Base-by-base conservation (phyloP, 1,140 invertebrate genomes). In the Hormaphis cornu region DNA sequence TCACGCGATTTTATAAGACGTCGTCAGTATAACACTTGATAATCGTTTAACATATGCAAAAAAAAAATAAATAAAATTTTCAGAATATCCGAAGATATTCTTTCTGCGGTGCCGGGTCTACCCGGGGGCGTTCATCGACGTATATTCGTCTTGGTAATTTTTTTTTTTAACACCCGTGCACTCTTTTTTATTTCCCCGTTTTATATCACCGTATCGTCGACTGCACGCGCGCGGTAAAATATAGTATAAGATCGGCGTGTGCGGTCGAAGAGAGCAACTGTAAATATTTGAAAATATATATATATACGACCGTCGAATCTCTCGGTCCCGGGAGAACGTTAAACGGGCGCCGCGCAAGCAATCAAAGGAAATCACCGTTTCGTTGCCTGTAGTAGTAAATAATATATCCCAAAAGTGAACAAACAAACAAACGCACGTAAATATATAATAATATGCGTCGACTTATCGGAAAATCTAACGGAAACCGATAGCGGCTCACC, bases 301-400 rank as follows among this genome's bases (percentile, higher is more conserved):
- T 33, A 54, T 33, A 20, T 16, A 53, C n/a, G n/a, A 8, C 6
- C 52, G n/a, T 61, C 24, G 40, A 61, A 61, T 61, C 58, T 61
- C 24, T 61, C 22, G 58, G 44, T 24, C 58, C 58, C 58, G 24
- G 59, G 59, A 63, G 59, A 48, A 46, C 59, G 59, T 63, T 63
- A 63, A 63, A 63, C 42, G 30, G 26, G 28, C 5, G 40, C 26
- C n/a, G n/a, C 40, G 24, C 42, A 48, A 22, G 42, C 16, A 24
- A 48, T 63, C 59, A 48, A 48, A 63, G 59, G 10, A 63, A 63
- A 63, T 63, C 59, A 18, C 18, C 59, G 59, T 48, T 33, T 33
- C 26, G 10, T 33, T 0, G 0, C 59, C 35, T 4, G 7, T 40
- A 8, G 7, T 7, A 40, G 7, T 14, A 7, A 8, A 14, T 40